phyloP scores from a whole-genome alignment of 1,140 invertebrate genomes.

The Drosophila biarmipes region DNA sequence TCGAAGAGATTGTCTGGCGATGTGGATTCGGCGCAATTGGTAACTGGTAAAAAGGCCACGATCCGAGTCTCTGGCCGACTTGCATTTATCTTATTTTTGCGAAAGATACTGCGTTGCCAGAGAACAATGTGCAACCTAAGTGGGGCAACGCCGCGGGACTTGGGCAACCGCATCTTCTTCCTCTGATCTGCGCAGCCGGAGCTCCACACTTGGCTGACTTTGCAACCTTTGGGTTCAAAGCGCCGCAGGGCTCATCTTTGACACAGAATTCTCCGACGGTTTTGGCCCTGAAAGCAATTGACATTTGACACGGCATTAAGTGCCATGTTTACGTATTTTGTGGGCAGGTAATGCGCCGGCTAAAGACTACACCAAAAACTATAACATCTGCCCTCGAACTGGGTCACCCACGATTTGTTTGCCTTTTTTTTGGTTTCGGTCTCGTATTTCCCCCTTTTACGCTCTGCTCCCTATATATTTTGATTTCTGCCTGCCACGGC shows the following conservation, averaged over 20 bases:
- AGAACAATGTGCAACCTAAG: slow-evolving; percentile 67
- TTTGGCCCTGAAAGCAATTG: slow-evolving; percentile 58
- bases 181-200: slow-evolving; percentile 33
- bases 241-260: slow-evolving; percentile 41
- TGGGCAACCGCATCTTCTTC: slow-evolving; percentile 43
- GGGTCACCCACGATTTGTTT: slow-evolving; percentile 45
- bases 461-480: slow-evolving; percentile 46
- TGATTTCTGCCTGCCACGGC: slow-evolving; percentile 55
- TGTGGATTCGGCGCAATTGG: slow-evolving; percentile 17
- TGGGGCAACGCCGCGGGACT: slow-evolving; percentile 64
- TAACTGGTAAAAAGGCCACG: slow-evolving; percentile 22
- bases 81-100: slow-evolving; percentile 45
- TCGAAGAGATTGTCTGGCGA: slow-evolving; percentile 23
- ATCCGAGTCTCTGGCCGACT: slow-evolving; percentile 25
- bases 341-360: slow-evolving; percentile 15
- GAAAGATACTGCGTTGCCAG: slow-evolving; percentile 45
- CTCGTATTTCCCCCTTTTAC: slow-evolving; percentile 15
- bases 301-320: slow-evolving; percentile 62
- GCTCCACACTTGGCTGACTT: slow-evolving; percentile 64
- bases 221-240: slow-evolving; percentile 39
- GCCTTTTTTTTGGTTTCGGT: neutral
- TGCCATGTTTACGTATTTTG: slow-evolving; percentile 23
- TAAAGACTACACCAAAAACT: slow-evolving; percentile 22
- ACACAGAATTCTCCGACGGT: slow-evolving; percentile 46
- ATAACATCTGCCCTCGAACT: slow-evolving; percentile 43